Percentiles rank a stretch among this genome's conserved stretches.
Evolutionary conservation across 1,140 invertebrate species (phyloP).

Genomic region (Patella vulgata): DNA sequence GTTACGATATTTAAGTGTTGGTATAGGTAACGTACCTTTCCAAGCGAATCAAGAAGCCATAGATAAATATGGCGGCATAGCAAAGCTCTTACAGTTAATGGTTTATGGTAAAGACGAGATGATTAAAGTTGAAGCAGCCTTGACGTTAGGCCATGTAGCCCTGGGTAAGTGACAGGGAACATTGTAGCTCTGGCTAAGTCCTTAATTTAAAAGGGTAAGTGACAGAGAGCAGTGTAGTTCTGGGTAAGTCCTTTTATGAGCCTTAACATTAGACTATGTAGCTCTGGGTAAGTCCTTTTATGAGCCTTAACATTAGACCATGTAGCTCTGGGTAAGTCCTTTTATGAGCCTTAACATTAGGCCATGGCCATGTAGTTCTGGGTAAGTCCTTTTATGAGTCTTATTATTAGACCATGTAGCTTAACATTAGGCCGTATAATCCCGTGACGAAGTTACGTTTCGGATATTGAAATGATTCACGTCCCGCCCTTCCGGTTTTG

Average conservation of each 20-base stretch:
- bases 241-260: background rate
- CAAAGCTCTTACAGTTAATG: slow-evolving; percentile 59
- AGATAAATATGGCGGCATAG: slow-evolving; percentile 53
- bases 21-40: slow-evolving; percentile 62
- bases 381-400: background rate
- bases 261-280: background rate
- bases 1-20: slow-evolving; percentile 59
- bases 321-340: background rate
- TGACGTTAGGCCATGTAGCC: slow-evolving; percentile 56
- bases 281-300: background rate
- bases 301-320: background rate
- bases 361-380: no score
- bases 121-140: slow-evolving; percentile 63
- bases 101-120: slow-evolving; percentile 57
- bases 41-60: slow-evolving; percentile 58
- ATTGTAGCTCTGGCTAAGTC: no score
- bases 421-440: no score
- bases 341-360: background rate
- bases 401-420: no score
- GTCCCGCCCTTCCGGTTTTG: no score
- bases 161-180: slow-evolving; percentile 59
- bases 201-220: background rate
- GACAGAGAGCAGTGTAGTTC: background rate
- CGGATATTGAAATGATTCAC: no score
- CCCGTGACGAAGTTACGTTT: no score